phyloP scores from a whole-genome alignment of 1,140 invertebrate species.

The Chlorops oryzae region DNA sequence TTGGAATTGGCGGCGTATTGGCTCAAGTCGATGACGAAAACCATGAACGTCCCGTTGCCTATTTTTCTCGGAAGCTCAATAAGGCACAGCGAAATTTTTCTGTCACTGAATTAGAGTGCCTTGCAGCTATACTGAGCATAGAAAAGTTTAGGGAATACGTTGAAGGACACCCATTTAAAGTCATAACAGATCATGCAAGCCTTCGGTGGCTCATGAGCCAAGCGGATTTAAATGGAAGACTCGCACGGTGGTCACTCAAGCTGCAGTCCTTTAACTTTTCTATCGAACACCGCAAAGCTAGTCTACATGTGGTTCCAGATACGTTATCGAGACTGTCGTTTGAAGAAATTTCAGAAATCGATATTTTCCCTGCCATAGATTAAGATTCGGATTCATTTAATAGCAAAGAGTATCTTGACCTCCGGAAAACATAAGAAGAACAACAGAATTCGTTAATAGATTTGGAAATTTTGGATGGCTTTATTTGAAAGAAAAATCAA shows the following conservation, averaged over 20 bases:
- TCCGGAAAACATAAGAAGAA: too few species aligned
- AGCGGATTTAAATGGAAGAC: too few species aligned
- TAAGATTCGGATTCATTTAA: too few species aligned
- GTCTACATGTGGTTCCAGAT: too few species aligned
- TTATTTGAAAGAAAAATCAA: too few species aligned
- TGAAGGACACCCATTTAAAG: constrained; percentile 38
- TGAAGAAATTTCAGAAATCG: neutral
- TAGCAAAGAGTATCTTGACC: too few species aligned
- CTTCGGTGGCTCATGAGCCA: constrained; percentile 23
- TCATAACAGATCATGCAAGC: constrained; percentile 35
- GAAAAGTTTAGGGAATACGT: constrained; percentile 45
- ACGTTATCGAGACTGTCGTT: neutral
- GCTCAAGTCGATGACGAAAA: constrained; percentile 25
- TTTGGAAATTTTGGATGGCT: too few species aligned
- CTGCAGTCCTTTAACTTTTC: too few species aligned
- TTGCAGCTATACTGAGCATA: constrained; percentile 47
- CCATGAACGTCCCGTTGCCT: constrained; percentile 28
- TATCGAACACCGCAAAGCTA: too few species aligned
- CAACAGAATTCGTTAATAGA: too few species aligned
- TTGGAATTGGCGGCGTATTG: constrained; percentile 38
- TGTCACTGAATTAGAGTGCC: constrained; percentile 46
- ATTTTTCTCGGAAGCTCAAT: constrained; percentile 27
- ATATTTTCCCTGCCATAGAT: too few species aligned
- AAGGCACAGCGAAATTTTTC: constrained; percentile 45
- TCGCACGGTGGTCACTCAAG: too few species aligned